phyloP scores from a whole-genome alignment of 2,888 invertebrate genomes.

The Torymus auratus region DNA sequence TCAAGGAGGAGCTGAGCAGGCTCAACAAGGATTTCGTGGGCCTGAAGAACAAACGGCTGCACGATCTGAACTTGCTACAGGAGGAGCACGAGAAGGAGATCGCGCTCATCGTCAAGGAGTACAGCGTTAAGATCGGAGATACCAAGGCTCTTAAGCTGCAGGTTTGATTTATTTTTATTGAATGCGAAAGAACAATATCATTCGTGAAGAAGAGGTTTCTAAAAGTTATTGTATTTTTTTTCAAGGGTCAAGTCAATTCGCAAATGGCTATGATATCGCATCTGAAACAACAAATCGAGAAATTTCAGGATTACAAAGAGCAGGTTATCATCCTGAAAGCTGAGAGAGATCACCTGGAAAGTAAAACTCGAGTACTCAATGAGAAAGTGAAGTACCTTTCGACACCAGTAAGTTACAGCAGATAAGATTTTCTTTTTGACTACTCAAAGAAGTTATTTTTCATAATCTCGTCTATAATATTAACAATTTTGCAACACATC shows the following conservation, averaged over 20 bases:
- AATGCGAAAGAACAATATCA: background rate
- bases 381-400: slow-evolving; percentile 74
- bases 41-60: slow-evolving; percentile 86
- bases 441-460: no score
- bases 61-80: slow-evolving; percentile 84
- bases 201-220: background rate
- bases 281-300: slow-evolving; percentile 76
- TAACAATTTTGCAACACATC: no score
- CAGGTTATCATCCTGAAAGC: slow-evolving; percentile 78
- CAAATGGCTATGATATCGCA: slow-evolving; percentile 76
- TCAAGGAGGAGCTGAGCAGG: slow-evolving; percentile 83
- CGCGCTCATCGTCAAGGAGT: slow-evolving; percentile 73
- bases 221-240: slow-evolving; percentile 3
- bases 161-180: slow-evolving; percentile 60
- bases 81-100: slow-evolving; percentile 77
- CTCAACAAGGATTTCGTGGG: slow-evolving; percentile 87
- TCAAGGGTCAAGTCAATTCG: slow-evolving; percentile 83
- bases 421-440: background rate
- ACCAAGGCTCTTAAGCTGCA: slow-evolving; percentile 75
- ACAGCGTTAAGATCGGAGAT: slow-evolving; percentile 71
- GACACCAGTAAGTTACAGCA: slow-evolving; percentile 66
- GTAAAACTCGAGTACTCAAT: slow-evolving; percentile 73
- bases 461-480: no score
- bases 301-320: slow-evolving; percentile 83
- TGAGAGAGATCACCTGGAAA: slow-evolving; percentile 80